These are phyloP conservation scores for Sebastes aleutianus DNA, from an alignment of 2,797 vertebrate species.

Conservation along the genomic window DNA sequence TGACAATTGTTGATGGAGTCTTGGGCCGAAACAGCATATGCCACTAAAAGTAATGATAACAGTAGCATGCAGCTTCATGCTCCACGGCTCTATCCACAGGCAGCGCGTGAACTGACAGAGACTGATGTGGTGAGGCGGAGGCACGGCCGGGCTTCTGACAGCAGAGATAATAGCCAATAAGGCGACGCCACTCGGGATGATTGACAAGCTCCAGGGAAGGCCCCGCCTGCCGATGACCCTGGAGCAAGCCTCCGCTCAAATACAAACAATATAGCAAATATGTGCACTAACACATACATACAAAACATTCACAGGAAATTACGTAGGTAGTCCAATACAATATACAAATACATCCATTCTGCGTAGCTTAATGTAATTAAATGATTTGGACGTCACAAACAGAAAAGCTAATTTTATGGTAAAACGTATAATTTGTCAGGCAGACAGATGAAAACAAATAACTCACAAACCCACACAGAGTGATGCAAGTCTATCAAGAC, in stretches of 20 bases:
- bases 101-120: constrained; percentile 69
- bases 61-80: constrained; percentile 47
- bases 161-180: constrained; percentile 97
- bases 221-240: constrained; percentile 71
- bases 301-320: background rate
- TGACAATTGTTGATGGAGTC: constrained; percentile 24
- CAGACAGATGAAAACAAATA: constrained; percentile 35
- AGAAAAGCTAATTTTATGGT: constrained; percentile 7
- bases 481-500: constrained; percentile 36
- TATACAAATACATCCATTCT: background rate
- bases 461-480: constrained; percentile 15
- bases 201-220: constrained; percentile 87
- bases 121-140: constrained; percentile 68
- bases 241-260: constrained; percentile 5
- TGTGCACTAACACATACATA: background rate
- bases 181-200: constrained; percentile 87
- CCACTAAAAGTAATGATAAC: constrained; percentile 51
- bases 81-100: constrained; percentile 47
- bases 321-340: background rate
- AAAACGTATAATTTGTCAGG: constrained; percentile 10
- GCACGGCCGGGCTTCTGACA: constrained; percentile 71
- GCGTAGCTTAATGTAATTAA: constrained; percentile 2
- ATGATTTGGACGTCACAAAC: background rate
- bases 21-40: constrained; percentile 4
- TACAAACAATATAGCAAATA: constrained; percentile 3